Evolutionary conservation across 2,888 invertebrate species (phyloP), one percentile per base, ranked within the genome.

Genomic region (Coelopa pilipes): DNA sequence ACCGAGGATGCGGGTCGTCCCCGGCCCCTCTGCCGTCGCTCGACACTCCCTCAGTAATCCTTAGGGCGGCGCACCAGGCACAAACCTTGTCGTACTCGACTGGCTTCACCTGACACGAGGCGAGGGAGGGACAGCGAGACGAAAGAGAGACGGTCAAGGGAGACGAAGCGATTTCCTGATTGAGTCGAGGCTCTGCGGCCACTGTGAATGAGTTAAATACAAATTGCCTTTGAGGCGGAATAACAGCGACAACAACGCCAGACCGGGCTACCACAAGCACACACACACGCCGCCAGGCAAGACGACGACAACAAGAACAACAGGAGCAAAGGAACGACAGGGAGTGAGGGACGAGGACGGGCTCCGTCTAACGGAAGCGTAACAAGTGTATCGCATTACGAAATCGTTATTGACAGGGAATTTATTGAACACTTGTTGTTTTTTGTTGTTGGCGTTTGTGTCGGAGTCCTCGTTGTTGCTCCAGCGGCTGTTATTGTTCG

Each of bases 381-480:
- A 79, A 80, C 80, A 79, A 79, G 79, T 80, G 79, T 79, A 80
- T 79, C 79, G 75, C 77, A 79, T 80, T 78, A 80, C 79, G 78
- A 77, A 77, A 79, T 78, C 80, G 78, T 79, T 79, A 80, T 79
- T 79, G 79, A 80, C 79, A 78, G 76, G 79, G 77, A 78, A 79
- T 79, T 80, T 79, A 79, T 80, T 79, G 79, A 75, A 75, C 76
- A 68, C 68, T 68, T 55, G 69, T 69, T 69, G 46, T 19, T 69
- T 69, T 17, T 19, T 66, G 66, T 69, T 47, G 57, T 19, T 19
- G 57, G 68, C 45, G 46, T 57, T 57, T 34, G 49, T 13, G 49
- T 11, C 49, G 49, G n/a, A n/a, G n/a, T n/a, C n/a, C 10, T 68
- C 55, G 68, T 68, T 70, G 70, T 15, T 55, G 55, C 60, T 70